Base-by-base conservation (phyloP, 2,797 vertebrate genomes). In the Masticophis lateralis region DNA sequence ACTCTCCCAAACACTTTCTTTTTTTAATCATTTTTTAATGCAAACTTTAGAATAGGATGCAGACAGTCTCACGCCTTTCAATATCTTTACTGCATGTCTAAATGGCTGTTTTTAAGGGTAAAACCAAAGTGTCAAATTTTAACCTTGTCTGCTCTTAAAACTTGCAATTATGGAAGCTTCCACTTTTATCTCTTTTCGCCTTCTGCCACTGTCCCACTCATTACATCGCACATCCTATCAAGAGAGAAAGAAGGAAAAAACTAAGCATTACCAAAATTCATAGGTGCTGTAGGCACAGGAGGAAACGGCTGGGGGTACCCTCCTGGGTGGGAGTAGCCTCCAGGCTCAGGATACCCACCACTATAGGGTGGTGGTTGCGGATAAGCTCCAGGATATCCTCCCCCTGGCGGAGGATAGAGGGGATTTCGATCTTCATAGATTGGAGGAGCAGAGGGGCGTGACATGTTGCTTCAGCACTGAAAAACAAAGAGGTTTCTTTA, bases 371-470 rank as follows among this genome's bases (percentile, higher is more conserved):
- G 32, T 2, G 97, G 97, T 28, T 95, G 96, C 0, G 98, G 97
- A 95, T 98, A 98, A 6, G 90, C 90, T 43, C 96, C 96, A 10
- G 97, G 97, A 92, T 97, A 96, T 86, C 96, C 97, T 1, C 93
- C 96, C 96, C 95, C 27, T 95, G 97, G 94, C 0, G 97, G 61
- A 0, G 97, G 97, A 63, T 98, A 97, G 1, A 98, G 95, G 0
- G 98, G 97, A 4, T 98, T 98, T 22, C 94, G 96, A 94, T 99
- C 99, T 60, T 99, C 98, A 1, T 99, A 99, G 0, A 97, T 93
- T 0, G 99, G 99, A 0, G 99, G 99, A 4, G 97, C 97, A 0
- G 97, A 98, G 55, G 96, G 97, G 93, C 98, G 98, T 0, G 98
- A 98, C 97, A 98, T 99, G 97, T 96, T 92, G 4, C 11, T 11